Base-by-base conservation (phyloP, 2,888 invertebrate genomes). In the Cataglyphis rosenhaueri region DNA sequence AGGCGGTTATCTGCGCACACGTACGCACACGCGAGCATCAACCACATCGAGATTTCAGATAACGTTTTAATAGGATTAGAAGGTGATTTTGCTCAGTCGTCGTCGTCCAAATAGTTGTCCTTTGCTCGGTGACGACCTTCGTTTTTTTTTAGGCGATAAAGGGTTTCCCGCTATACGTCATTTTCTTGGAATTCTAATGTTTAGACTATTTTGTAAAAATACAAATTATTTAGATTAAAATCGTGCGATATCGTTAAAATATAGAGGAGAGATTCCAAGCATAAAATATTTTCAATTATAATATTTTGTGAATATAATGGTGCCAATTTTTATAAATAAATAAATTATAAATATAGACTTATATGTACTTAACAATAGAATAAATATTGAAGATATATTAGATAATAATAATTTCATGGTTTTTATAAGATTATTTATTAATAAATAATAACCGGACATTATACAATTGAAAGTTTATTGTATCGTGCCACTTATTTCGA, bases 31-130 rank as follows among this genome's bases (percentile, higher is more conserved):
- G 73, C 44, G 29, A n/a, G 59, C 55, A 38, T 1, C 41, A 18
- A 44, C 57, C 29, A 71, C 71, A 57, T 78, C 73, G 73, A 78
- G 78, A 70, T 78, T 78, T 71, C 57, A 78, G 78, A 78, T 78
- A 89, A 48, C 86, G 82, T 85, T 89, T 84, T 88, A 89, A 89
- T 89, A 87, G 87, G 88, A 89, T 88, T 85, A 86, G 44, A 35
- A 64, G 66, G n/a, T 66, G 82, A 52, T 66, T 66, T 59, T 65
- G 76, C 82, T 78, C 82, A 82, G 41, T 41, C 38, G 38, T 65
- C 55, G 65, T 85, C 87, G 85, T 73, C 81, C 76, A 73, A 84
- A 86, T 68, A 68, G 32, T 15, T 57, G 65, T 66, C 66, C 76
- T 68, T 79, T 59, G 81, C 81, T 55, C 52, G 81, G 66, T 59